Evolutionary conservation across 2,797 vertebrate species (phyloP), one percentile per base, ranked within the genome.

Genomic region (Eremophila alpestris): DNA sequence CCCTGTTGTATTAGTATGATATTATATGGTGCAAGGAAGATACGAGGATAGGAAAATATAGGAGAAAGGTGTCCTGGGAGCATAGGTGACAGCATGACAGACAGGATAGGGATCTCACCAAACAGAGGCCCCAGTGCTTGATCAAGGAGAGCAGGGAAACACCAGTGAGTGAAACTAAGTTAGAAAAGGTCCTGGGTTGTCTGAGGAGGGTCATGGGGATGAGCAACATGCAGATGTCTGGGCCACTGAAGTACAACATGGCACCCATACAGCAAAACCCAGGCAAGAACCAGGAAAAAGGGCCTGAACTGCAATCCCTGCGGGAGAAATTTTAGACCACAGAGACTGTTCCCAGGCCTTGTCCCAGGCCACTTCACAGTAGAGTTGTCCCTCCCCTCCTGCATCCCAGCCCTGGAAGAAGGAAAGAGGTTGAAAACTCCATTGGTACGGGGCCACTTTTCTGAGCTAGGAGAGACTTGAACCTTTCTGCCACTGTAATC

Each of bases 221-320:
- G n/a, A 32, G 36, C 30, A 90, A 18, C 10, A 13, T 5, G 7
- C 8, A 4, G 2, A 3, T 0, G 0, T 51, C 18, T 0, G 0
- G 29, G 38, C 4, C 32, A 32, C 19, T 7, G 17, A 64, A n/a
- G 29, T 26, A 34, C 1, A 13, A 23, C 29, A 64, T 12, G 40
- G 36, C 23, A 68, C 11, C 21, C 1, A 0, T 48, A 18, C 12
- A 51, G 11, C 2, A 2, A 14, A 74, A 43, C 6, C 1, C 16
- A 17, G 17, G 9, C 1, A 4, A 79, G 27, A 29, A 9, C 3
- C 34, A 36, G 36, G 36, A 24, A 10, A 58, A 88, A 77, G 15
- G 3, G 7, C 3, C 32, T 76, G 55, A 64, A n/a, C 10, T 48
- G 2, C 30, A 68, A 11, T 2, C 6, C 10, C 13, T 17, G 11